Percentiles rank a stretch among this genome's conserved stretches.
phyloP scores from a whole-genome alignment of 2,888 invertebrate genomes.

The Dasypogon diadema region DNA sequence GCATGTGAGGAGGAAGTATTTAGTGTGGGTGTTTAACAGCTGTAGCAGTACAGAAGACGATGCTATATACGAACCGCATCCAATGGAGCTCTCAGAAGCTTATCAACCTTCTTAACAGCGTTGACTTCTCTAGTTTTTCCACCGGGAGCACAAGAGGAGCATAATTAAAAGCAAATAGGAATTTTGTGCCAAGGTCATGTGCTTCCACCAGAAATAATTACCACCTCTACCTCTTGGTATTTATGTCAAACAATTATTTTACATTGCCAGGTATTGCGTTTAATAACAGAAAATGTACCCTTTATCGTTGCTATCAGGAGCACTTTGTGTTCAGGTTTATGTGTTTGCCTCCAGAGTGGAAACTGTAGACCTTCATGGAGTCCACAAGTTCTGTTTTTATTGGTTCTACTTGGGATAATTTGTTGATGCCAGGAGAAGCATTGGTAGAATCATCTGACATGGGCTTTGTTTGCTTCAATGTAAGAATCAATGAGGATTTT shows the following conservation, averaged over 20 bases:
- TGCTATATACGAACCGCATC: background rate
- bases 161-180: constrained; percentile 50
- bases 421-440: constrained; percentile 20
- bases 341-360: constrained; percentile 10
- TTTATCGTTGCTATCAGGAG: constrained; percentile 34
- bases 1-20: background rate
- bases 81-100: constrained; percentile 3
- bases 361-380: constrained; percentile 2
- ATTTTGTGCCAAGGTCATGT: constrained; percentile 48
- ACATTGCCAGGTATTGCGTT: constrained; percentile 25
- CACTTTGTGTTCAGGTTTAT: background rate
- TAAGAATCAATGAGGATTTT: background rate
- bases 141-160: constrained; percentile 18
- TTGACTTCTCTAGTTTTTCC: constrained; percentile 3
- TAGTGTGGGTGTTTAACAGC: background rate
- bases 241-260: constrained; percentile 37
- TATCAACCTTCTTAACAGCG: constrained; percentile 27
- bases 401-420: constrained; percentile 25
- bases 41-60: background rate
- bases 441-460: constrained; percentile 8
- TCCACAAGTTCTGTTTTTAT: constrained; percentile 3
- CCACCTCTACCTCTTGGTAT: constrained; percentile 6
- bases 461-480: constrained; percentile 8
- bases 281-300: constrained; percentile 30
- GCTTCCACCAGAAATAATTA: constrained; percentile 47